These are phyloP conservation scores for Laupala kohalensis DNA, from an alignment of 1,140 invertebrate genomes.

Conservation along the genomic window DNA sequence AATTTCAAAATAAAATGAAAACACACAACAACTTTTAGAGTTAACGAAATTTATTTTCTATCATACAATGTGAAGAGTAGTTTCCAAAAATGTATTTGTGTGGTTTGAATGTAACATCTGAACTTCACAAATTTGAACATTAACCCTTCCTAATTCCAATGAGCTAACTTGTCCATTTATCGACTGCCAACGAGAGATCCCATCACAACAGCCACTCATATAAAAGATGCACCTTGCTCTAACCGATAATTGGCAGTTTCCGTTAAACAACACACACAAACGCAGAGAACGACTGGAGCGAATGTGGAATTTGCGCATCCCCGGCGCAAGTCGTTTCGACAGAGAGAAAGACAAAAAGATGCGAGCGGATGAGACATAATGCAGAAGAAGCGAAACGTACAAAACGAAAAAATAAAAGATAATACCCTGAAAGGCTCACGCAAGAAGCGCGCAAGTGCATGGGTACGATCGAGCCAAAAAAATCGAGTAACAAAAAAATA, in stretches of 20 bases:
- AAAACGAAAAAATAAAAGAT: not conserved
- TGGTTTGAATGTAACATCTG: too few relatives aligned
- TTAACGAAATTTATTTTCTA: too few relatives aligned
- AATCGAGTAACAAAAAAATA: not conserved
- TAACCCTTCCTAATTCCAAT: too few relatives aligned
- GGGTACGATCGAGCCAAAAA: not conserved
- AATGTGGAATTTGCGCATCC: too few relatives aligned
- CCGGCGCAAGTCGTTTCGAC: not conserved
- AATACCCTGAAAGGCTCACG: not conserved
- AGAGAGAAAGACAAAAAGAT: not conserved
- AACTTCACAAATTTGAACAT: too few relatives aligned
- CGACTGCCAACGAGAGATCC: too few relatives aligned
- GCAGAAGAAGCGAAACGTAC: not conserved
- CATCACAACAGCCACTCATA: too few relatives aligned
- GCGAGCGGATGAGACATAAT: not conserved
- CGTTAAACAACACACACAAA: not conserved
- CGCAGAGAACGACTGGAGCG: not conserved
- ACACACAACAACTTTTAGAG: too few relatives aligned
- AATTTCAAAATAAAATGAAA: too few relatives aligned
- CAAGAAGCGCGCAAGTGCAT: not conserved
- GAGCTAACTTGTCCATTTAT: too few relatives aligned
- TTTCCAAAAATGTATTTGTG: too few relatives aligned
- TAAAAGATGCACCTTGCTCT: not conserved
- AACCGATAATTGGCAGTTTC: not conserved
- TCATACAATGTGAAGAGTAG: too few relatives aligned